Base-by-base conservation (phyloP, 2,888 invertebrate genomes). In the Caradrina kadenii region DNA sequence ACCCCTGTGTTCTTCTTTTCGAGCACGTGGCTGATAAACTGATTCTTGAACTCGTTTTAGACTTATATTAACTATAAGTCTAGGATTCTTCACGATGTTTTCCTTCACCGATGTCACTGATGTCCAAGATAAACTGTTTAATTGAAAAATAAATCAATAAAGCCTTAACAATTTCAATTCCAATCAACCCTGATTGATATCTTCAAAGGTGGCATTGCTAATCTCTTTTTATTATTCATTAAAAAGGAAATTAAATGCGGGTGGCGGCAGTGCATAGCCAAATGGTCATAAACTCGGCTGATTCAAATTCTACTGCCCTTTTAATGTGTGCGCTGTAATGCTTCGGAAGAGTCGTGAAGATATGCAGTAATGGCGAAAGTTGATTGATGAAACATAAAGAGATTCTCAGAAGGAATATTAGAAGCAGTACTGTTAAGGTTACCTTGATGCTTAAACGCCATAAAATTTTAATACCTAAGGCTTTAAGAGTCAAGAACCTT, bases 181-280 rank as follows among this genome's bases (percentile, higher is more conserved):
- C 52, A 73, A 79, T 79, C 62, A 78, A 69, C 49, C 26, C 21
- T 45, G 59, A 65, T 65, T 48, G 55, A 59, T 70, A 62, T 64
- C 31, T 52, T 59, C 22, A 10, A 54, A 69, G 60, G 64, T 64
- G 55, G 59, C 61, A 55, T 62, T 19, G 39, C 73, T 72, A 82
- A 86, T 82, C 69, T 78, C 68, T 64, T 82, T 88, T 89, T 86
- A 89, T 83, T 77, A 77, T 78, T 85, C 84, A 88, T 88, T 87
- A 84, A 87, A 86, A 80, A 68, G 55, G 17, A 54, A 80, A 80
- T 82, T 80, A 80, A 84, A 61, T 69, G 62, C 69, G 64, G 64
- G 60, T 17, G 50, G 67, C 66, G 74, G 69, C 67, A 73, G 76
- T 81, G 82, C 86, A 86, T 85, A 78, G 81, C 79, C 71, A 85